Evolutionary conservation across 2,888 invertebrate genomes (phyloP).

Genomic region (Megaustenia siamemsis): DNA sequence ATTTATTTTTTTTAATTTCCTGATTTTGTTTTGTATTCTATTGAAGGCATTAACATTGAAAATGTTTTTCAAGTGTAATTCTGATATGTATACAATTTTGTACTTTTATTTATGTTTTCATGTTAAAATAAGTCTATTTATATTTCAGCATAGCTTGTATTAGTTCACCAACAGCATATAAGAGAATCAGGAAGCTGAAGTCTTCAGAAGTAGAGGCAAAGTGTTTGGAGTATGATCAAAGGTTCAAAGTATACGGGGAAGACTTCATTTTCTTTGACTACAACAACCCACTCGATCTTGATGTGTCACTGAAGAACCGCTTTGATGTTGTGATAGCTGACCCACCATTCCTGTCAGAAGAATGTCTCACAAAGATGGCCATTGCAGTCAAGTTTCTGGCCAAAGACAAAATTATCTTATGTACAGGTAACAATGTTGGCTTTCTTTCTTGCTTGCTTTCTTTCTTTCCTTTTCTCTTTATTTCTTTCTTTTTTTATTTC

Average conservation of each 20-base stretch:
- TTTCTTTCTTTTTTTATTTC: too few relatives aligned
- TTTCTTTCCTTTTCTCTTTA: too few relatives aligned
- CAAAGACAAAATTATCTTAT: slow-evolving; percentile 86
- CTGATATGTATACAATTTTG: neutral
- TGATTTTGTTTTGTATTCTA: too few relatives aligned
- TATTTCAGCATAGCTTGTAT: slow-evolving; percentile 86
- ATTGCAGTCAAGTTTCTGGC: slow-evolving; percentile 88
- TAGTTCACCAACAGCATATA: slow-evolving; percentile 93
- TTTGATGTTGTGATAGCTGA: slow-evolving; percentile 94
- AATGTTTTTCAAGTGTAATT: neutral
- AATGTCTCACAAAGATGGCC: slow-evolving; percentile 91
- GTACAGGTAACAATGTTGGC: slow-evolving; percentile 36
- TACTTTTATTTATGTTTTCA: neutral
- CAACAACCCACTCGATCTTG: slow-evolving; percentile 87
- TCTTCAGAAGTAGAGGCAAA: slow-evolving; percentile 60
- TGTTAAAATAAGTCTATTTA: neutral
- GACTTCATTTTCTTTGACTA: slow-evolving; percentile 94
- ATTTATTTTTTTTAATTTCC: too few relatives aligned
- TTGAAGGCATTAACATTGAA: too few relatives aligned
- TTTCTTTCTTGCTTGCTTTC: too few relatives aligned
- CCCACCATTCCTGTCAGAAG: slow-evolving; percentile 96
- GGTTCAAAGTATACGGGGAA: slow-evolving; percentile 88
- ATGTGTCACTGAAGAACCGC: slow-evolving; percentile 82
- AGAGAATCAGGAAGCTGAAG: slow-evolving; percentile 77
- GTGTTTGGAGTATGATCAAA: slow-evolving; percentile 89